Evolutionary conservation across 2,113 vertebrate species (phyloP).

Genomic region (Otolemur garnettii): DNA sequence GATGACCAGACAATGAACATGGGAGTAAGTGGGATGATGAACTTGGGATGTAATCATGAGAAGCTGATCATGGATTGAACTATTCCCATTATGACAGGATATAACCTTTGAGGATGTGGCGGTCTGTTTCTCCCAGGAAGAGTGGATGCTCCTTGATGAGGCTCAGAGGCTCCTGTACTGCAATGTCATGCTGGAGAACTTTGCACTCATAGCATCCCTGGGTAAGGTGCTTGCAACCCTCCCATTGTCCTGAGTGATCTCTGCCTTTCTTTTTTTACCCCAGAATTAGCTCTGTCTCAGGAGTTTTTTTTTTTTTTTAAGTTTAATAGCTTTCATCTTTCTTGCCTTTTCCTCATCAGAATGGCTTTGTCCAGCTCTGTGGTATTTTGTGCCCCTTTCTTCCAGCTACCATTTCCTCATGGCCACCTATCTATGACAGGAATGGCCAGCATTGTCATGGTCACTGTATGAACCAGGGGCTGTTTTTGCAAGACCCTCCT

Average conservation of each 20-base stretch:
- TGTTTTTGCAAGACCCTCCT: not conserved
- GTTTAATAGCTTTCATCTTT: not conserved
- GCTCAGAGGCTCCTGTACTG: conserved; percentile 30
- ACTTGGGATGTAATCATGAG: not conserved
- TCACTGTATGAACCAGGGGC: not conserved
- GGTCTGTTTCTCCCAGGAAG: conserved; percentile 65
- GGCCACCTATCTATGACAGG: not conserved
- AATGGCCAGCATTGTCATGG: not conserved
- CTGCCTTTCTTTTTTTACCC: not conserved
- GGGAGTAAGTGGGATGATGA: not conserved
- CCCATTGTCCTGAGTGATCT: not conserved
- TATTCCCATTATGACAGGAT: conserved; percentile 27
- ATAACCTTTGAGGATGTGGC: conserved; percentile 62
- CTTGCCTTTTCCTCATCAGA: not conserved
- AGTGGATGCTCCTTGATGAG: conserved; percentile 62
- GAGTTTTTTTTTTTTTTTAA: too few species aligned
- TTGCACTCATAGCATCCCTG: conserved; percentile 11
- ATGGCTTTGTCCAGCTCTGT: not conserved
- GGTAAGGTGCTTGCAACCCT: not conserved
- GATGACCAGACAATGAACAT: not conserved
- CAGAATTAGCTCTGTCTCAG: not conserved
- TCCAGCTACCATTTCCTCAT: not conserved
- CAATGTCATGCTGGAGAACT: conserved; percentile 51
- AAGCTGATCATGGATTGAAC: not conserved
- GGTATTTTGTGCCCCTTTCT: not conserved